Percentiles rank a stretch among this genome's conserved stretches.
These are phyloP conservation scores for Ormyrus pomaceus DNA, from an alignment of 2,888 invertebrate species.

Conservation along the genomic window DNA sequence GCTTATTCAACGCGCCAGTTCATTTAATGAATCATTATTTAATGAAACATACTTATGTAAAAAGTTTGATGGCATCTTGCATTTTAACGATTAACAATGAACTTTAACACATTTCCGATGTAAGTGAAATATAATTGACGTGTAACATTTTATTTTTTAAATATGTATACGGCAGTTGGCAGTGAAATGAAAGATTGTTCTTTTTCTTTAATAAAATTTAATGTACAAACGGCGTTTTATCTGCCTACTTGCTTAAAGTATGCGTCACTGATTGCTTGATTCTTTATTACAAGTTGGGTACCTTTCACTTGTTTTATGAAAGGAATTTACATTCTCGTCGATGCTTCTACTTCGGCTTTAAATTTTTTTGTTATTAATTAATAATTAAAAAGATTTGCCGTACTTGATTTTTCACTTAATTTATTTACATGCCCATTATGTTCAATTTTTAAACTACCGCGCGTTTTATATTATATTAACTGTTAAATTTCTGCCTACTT, in stretches of 20 bases:
- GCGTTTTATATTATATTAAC: conserved; percentile 65
- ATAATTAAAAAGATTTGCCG: conserved; percentile 70
- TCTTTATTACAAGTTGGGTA: not conserved
- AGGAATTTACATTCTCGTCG: conserved; percentile 54
- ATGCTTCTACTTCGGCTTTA: conserved; percentile 65
- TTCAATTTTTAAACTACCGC: conserved; percentile 64
- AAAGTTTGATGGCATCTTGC: conserved; percentile 19
- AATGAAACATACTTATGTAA: conserved; percentile 8
- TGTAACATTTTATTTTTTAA: conserved; percentile 1
- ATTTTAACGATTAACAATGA: conserved; percentile 7
- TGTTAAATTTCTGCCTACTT: conserved; percentile 67
- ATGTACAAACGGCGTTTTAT: conserved; percentile 67
- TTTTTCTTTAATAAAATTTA: conserved; percentile 69
- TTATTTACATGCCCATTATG: conserved; percentile 73
- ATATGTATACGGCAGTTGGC: conserved; percentile 4
- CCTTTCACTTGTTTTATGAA: conserved; percentile 26
- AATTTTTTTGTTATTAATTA: conserved; percentile 68
- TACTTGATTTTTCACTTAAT: conserved; percentile 70
- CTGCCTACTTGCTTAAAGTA: conserved; percentile 55
- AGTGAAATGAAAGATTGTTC: conserved; percentile 2
- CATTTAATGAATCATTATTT: conserved; percentile 18
- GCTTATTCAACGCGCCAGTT: not conserved
- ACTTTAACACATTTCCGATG: not conserved
- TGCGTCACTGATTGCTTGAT: too few relatives aligned
- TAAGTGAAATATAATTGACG: conserved; percentile 23